Evolutionary conservation across 2,113 vertebrate species (phyloP), one percentile per base, ranked within the genome.

Genomic region (Morone saxatilis): DNA sequence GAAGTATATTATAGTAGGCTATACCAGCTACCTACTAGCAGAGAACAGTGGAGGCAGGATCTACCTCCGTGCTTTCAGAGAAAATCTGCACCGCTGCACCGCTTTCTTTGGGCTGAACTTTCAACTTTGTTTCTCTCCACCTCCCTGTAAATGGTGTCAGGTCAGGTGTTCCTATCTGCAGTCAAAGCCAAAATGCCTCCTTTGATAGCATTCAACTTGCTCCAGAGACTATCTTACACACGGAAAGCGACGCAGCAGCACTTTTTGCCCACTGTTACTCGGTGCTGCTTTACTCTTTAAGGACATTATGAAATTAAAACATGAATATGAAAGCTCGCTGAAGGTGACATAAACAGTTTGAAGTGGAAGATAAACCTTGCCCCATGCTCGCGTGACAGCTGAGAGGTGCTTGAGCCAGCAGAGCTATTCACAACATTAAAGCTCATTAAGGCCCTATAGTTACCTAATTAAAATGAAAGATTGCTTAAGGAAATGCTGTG

Each of bases 341-440:
- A 88, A 85, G 67, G 86, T 78, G 60, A 87, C 76, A 79, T 78
- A 76, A 88, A 87, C 76, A 76, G 79, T 87, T 83, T 89, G 74
- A 88, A 82, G 57, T 61, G 45, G 66, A 48, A 82, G 59, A 88
- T 80, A 87, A 85, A 86, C 45, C n/a, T 67, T 61, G 31, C 66
- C 38, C 48, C 19, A 43, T 53, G 69, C 77, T 66, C 7, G 5
- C 72, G 71, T 69, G 85, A 78, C 81, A 78, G 81, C 78, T 51
- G 63, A 80, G 74, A 76, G 76, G 67, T 76, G 50, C 20, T 63
- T 14, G 16, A 74, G 79, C 65, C 70, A 62, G 81, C 67, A 69
- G 76, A 83, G 78, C 70, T 47, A 78, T 78, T 83, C 66, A 76
- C 57, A 72, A 69, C 86, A 85, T 88, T 78, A 85, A 75, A 81